Evolutionary conservation across 2,888 invertebrate species (phyloP), one percentile per base, ranked within the genome.

Genomic region (Octodonta nipae): DNA sequence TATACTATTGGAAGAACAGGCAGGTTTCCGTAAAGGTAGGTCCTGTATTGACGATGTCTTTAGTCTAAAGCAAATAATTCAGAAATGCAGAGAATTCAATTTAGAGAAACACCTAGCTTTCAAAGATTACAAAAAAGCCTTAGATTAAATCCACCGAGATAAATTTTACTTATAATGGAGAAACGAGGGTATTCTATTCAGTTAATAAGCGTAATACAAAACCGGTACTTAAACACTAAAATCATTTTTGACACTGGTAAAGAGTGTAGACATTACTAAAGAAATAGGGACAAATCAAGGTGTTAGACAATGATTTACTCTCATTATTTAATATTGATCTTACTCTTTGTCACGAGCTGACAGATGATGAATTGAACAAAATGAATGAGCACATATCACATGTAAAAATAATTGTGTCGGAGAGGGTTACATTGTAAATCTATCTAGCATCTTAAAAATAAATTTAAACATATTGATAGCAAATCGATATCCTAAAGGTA

Each of bases 271-370:
- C n/a, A n/a, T n/a, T n/a, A n/a, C n/a, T n/a, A n/a, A n/a, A n/a
- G n/a, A n/a, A n/a, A n/a, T n/a, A n/a, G n/a, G n/a, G n/a, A n/a
- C n/a, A n/a, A n/a, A n/a, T n/a, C n/a, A n/a, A n/a, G n/a, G n/a
- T n/a, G n/a, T n/a, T n/a, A n/a, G n/a, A n/a, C n/a, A n/a, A n/a
- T n/a, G n/a, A n/a, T n/a, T n/a, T n/a, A n/a, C n/a, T n/a, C n/a
- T n/a, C n/a, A n/a, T n/a, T n/a, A n/a, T n/a, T n/a, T 52, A 86
- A 87, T 54, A 73, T 86, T 28, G 82, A 84, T 55, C 65, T 71
- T 13, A 61, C 63, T 25, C 54, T 65, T n/a, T 73, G 73, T 43
- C 70, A 72, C 45, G 63, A 66, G 32, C 58, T 73, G 4, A 66
- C 67, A 8, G 58, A 58, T 14, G 53, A 54, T 3, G 63, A 63